Base-by-base conservation (phyloP, 1,140 invertebrate species). In the Coptotermes formosanus region DNA sequence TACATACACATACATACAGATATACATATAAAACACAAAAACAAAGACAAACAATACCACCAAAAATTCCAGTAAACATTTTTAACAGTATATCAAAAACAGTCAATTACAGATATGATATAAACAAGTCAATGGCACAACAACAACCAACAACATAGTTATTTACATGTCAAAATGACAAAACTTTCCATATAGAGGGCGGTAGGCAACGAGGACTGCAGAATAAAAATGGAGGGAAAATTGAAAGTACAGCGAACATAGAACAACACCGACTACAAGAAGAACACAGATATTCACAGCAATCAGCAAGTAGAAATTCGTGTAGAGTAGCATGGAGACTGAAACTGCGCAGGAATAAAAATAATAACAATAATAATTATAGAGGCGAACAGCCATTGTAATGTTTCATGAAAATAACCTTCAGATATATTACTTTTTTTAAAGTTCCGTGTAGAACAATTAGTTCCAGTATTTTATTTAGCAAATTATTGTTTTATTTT, bases 31-130 rank as follows among this genome's bases (percentile, higher is more conserved):
- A 81, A 84, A 85, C 75, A 91, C 89, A 92, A 90, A 92, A 91
- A 88, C 90, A 91, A 91, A 89, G 90, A 92, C 9, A 75, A 75
- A 75, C 7, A 75, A 75, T 25, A 91, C 91, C 90, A 92, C 90
- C 48, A 91, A 88, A 91, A 89, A 92, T 75, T 75, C 25, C 52
- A n/a, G n/a, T 75, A 30, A 75, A 75, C n/a, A 16, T 30, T n/a
- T 4, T 38, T 75, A 75, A 75, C 64, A 75, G 64, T 75, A 75
- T 6, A 30, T 9, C 25, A 75, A 75, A 25, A 75, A 75, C 64
- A 75, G 25, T 75, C 21, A 55, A 19, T 19, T 75, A 75, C 64
- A 30, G 7, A 75, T 75, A 75, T 75, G n/a, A 30, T 14, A 75
- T 75, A 75, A 75, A 75, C n/a, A 30, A 75, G n/a, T 16, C 25